phyloP scores from a whole-genome alignment of 2,113 vertebrate genomes.

The Carettochelys insculpta region DNA sequence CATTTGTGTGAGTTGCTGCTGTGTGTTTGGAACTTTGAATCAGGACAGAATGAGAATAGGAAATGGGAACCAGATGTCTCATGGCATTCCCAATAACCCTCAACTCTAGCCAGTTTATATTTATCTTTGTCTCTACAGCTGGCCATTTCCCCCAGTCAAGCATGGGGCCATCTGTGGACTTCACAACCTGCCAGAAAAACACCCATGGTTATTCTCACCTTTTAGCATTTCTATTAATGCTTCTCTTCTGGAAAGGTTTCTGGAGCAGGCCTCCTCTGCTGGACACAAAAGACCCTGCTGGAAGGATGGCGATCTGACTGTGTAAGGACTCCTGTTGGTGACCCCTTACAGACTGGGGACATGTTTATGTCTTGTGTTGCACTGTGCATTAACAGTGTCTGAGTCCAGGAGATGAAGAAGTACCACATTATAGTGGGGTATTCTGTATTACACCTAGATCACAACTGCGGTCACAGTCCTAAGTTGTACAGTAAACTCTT shows the following conservation, averaged over 20 bases:
- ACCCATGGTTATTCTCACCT: not conserved
- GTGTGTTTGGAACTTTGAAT: conserved; percentile 70
- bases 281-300: not conserved
- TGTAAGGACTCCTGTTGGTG: not conserved
- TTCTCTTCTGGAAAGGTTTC: not conserved
- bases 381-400: not conserved
- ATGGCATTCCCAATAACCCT: conserved; percentile 54
- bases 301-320: not conserved
- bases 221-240: not conserved
- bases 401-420: not conserved
- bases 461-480: not conserved
- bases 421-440: not conserved
- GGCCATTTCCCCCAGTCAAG: conserved; percentile 5
- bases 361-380: not conserved
- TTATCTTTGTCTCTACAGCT: not conserved
- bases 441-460: not conserved
- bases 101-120: conserved; percentile 52
- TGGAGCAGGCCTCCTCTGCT: not conserved
- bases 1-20: conserved; percentile 66
- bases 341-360: not conserved
- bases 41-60: conserved; percentile 67
- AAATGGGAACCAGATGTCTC: conserved; percentile 73
- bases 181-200: conserved; percentile 10
- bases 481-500: too few relatives aligned
- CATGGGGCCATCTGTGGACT: not conserved